Conservation (phyloP, 1,140 invertebrate species). For the Xylocopa sonorina region DNA sequence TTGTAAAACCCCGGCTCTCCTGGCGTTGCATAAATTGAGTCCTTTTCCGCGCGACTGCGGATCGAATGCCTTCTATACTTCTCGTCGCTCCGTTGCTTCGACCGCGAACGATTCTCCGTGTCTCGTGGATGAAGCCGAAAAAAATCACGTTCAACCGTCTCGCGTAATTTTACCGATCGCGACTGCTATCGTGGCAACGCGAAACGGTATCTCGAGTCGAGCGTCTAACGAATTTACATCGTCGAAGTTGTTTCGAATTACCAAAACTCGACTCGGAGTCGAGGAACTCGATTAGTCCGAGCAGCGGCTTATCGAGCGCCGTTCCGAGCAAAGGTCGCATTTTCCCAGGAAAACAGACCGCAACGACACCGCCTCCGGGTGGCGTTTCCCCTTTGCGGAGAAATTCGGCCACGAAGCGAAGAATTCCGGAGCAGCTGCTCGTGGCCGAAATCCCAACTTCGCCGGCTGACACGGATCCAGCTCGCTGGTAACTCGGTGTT, state of each 20-base stretch:
- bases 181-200: too few relatives aligned
- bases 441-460: constrained; percentile 41
- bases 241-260: too few relatives aligned
- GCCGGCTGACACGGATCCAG: constrained; percentile 26
- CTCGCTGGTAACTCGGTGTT: constrained; percentile 47
- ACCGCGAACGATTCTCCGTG: too few relatives aligned
- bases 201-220: too few relatives aligned
- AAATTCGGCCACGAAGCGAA: constrained; percentile 35
- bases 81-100: background rate
- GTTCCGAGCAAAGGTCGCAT: background rate
- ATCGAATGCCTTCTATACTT: background rate
- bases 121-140: too few relatives aligned
- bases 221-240: too few relatives aligned
- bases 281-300: too few relatives aligned
- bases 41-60: background rate
- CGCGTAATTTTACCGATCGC: too few relatives aligned
- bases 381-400: background rate
- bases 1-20: background rate
- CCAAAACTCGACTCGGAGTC: too few relatives aligned
- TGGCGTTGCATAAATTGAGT: constrained; percentile 7
- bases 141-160: too few relatives aligned
- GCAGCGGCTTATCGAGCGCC: too few relatives aligned
- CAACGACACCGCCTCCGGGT: background rate
- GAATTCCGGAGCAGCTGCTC: constrained; percentile 22
- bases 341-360: background rate